Evolutionary conservation across 2,797 vertebrate species (phyloP).

Genomic region (Accipiter fasciatus): DNA sequence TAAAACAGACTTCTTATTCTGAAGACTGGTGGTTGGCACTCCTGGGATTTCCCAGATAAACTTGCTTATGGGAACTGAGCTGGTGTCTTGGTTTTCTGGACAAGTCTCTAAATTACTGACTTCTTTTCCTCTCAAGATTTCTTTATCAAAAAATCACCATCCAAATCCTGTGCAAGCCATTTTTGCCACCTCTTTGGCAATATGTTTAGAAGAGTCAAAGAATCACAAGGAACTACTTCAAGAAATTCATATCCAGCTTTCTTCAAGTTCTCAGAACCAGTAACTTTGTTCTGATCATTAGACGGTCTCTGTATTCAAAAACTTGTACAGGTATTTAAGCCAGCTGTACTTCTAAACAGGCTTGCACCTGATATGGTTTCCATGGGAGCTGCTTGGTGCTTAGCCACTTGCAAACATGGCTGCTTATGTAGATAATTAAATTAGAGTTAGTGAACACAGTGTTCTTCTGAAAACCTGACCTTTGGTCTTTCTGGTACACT

Average conservation of each 20-base stretch:
- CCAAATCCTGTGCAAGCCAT: background rate
- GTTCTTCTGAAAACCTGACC: constrained; percentile 14
- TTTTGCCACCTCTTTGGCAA: background rate
- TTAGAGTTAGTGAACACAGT: background rate
- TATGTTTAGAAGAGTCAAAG: background rate
- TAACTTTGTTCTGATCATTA: background rate
- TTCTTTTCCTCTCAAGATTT: background rate
- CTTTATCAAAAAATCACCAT: background rate
- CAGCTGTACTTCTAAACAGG: background rate
- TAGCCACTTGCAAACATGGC: constrained; percentile 33
- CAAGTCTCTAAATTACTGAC: background rate
- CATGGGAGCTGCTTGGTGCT: constrained; percentile 47
- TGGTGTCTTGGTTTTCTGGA: background rate
- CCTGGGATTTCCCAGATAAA: background rate
- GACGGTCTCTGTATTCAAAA: background rate
- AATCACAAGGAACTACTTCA: background rate
- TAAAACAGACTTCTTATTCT: background rate
- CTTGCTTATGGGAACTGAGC: background rate
- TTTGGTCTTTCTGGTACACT: background rate
- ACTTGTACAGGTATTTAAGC: background rate
- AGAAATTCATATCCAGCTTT: background rate
- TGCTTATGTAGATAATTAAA: constrained; percentile 42
- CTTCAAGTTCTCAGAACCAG: background rate
- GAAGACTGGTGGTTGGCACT: background rate
- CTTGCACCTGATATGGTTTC: constrained; percentile 31